These are phyloP conservation scores for Saccostrea echinata DNA, from an alignment of 1,140 invertebrate genomes.

Conservation along the genomic window DNA sequence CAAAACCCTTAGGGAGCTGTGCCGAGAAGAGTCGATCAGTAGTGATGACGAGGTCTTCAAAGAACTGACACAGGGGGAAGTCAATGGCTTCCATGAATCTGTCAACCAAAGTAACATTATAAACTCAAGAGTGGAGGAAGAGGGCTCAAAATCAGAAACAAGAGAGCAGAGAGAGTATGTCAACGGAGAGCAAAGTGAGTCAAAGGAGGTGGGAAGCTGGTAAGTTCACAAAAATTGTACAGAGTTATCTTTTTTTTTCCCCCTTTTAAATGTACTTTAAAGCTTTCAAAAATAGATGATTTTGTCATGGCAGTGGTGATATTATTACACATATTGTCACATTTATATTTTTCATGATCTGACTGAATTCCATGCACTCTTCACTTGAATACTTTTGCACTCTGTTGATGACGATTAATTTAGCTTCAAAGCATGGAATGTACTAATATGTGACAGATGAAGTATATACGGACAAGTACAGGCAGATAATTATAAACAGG, in stretches of 20 bases:
- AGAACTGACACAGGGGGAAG: not conserved
- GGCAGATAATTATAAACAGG: not conserved
- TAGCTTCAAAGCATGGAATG: not conserved
- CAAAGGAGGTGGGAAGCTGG: not conserved
- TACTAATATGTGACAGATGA: not conserved
- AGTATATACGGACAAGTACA: not conserved
- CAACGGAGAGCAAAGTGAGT: not conserved
- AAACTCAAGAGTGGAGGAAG: not conserved
- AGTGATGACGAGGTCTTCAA: conserved; percentile 18
- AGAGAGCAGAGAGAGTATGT: not conserved
- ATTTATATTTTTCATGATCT: no score
- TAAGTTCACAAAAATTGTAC: not conserved
- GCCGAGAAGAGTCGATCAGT: not conserved
- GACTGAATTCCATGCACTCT: no score
- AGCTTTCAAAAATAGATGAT: no score
- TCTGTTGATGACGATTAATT: no score
- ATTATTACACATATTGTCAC: no score
- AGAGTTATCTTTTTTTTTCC: not conserved
- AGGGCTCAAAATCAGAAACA: not conserved
- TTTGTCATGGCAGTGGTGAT: no score
- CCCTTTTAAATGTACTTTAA: no score
- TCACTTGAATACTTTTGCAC: no score
- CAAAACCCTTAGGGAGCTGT: not conserved
- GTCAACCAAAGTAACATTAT: not conserved
- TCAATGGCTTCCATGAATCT: not conserved